phyloP scores from a whole-genome alignment of 2,797 vertebrate species.

The Hoplostethus atlanticus region DNA sequence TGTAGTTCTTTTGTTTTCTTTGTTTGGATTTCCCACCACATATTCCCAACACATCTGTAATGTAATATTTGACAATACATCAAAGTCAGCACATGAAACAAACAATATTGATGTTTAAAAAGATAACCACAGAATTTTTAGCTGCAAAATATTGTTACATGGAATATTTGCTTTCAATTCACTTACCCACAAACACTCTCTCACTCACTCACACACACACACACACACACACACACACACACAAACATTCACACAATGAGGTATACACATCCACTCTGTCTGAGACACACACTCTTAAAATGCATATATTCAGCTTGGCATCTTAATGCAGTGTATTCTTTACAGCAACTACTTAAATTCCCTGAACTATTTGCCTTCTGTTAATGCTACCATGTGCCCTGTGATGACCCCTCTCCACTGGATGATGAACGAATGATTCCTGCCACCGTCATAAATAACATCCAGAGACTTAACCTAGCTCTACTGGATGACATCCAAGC shows the following conservation, averaged over 20 bases:
- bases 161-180: slow-evolving; percentile 2
- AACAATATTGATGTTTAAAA: neutral
- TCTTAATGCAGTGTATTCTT: slow-evolving; percentile 39
- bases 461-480: slow-evolving; percentile 49
- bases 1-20: too few species aligned
- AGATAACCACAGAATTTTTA: neutral
- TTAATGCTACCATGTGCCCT: slow-evolving; percentile 44
- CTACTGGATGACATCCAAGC: slow-evolving; percentile 68
- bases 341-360: slow-evolving; percentile 19
- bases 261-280: neutral
- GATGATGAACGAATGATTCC: slow-evolving; percentile 61
- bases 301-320: slow-evolving; percentile 13
- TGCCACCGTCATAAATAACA: slow-evolving; percentile 75
- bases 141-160: neutral
- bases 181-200: too few species aligned
- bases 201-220: too few species aligned
- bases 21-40: too few species aligned
- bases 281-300: neutral
- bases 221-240: neutral
- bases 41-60: too few species aligned
- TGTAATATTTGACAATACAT: neutral
- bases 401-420: slow-evolving; percentile 38
- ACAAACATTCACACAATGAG: neutral
- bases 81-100: slow-evolving; percentile 4
- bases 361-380: slow-evolving; percentile 31